Evolutionary conservation across 2,797 vertebrate genomes (phyloP).

Genomic region (Furcifer pardalis): DNA sequence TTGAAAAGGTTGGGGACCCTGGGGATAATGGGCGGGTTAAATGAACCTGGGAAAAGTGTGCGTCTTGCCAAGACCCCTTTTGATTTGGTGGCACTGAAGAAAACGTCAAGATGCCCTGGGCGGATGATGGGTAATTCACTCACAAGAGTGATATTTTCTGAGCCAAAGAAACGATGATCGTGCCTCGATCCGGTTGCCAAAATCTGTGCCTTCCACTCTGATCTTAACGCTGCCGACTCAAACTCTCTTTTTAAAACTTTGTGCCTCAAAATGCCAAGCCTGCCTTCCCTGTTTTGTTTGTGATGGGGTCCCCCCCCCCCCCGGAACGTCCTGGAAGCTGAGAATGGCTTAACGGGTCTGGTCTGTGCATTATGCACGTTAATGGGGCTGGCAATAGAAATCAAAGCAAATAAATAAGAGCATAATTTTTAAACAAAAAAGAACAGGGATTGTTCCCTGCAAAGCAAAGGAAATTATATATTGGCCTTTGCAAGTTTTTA

Average conservation of each 20-base stretch:
- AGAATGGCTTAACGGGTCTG: too few relatives aligned
- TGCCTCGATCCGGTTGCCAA: too few relatives aligned
- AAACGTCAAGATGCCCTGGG: background rate
- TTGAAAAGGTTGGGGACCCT: too few relatives aligned
- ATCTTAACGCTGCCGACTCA: too few relatives aligned
- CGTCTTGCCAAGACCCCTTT: background rate
- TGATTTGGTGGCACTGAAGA: background rate
- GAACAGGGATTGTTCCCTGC: too few relatives aligned
- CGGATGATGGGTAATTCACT: background rate
- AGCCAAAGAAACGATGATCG: background rate
- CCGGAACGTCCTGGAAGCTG: background rate
- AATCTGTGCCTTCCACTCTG: too few relatives aligned
- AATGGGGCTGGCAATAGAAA: too few relatives aligned
- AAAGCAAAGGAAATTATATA: too few relatives aligned
- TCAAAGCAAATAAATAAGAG: too few relatives aligned
- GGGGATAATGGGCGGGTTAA: too few relatives aligned
- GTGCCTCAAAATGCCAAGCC: slow-evolving; percentile 51
- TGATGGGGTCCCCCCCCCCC: slow-evolving; percentile 25
- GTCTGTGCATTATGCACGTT: too few relatives aligned
- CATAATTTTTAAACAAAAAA: background rate
- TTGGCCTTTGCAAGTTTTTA: background rate
- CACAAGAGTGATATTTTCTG: background rate
- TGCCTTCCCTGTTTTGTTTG: slow-evolving; percentile 41
- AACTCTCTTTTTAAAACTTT: background rate
- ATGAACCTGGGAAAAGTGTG: too few relatives aligned